These are phyloP conservation scores for Cynoglossus semilaevis DNA, from an alignment of 2,113 vertebrate species.

Conservation along the genomic window DNA sequence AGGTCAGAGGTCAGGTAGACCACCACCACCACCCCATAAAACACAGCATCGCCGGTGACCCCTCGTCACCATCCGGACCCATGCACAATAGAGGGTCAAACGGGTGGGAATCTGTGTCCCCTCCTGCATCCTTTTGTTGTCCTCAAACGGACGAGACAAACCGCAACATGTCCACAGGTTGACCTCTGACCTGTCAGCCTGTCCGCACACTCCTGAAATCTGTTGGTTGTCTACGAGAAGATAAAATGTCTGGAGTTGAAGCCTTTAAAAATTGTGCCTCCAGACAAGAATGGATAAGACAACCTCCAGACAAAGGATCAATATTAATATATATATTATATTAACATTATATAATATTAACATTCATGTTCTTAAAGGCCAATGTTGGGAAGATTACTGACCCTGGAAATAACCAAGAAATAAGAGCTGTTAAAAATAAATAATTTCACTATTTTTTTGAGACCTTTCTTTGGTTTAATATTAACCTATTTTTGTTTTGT, in stretches of 20 bases:
- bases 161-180: constrained; percentile 44
- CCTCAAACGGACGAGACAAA: constrained; percentile 43
- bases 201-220: constrained; percentile 21
- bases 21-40: constrained; percentile 43
- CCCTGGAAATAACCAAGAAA: too few species aligned
- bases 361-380: too few species aligned
- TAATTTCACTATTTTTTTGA: too few species aligned
- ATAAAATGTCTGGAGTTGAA: constrained; percentile 10
- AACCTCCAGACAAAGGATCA: too few species aligned
- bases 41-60: constrained; percentile 39
- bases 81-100: constrained; percentile 58
- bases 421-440: too few species aligned
- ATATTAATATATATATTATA: too few species aligned
- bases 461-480: too few species aligned
- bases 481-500: too few species aligned
- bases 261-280: background rate
- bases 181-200: constrained; percentile 41
- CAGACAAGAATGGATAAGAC: background rate
- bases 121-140: constrained; percentile 34
- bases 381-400: too few species aligned
- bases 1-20: constrained; percentile 46
- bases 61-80: constrained; percentile 28
- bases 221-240: background rate
- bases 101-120: constrained; percentile 40
- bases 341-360: too few species aligned